Evolutionary conservation across 2,113 vertebrate species (phyloP), one percentile per base, ranked within the genome.

Genomic region (Emydura subglobosa): DNA sequence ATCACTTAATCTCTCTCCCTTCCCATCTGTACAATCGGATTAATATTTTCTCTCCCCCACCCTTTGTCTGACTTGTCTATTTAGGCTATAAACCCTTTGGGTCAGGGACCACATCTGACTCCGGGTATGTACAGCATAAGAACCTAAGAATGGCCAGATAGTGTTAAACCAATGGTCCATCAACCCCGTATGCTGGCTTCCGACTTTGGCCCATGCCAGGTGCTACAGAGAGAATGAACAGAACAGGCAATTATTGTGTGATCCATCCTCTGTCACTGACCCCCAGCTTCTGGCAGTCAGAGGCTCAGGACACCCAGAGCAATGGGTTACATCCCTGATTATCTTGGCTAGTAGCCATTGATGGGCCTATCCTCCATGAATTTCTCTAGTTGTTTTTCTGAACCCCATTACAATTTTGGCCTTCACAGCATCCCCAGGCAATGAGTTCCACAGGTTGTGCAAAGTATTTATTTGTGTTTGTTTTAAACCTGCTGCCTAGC

Each of bases 71-170:
- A 44, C 72, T 76, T 25, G 72, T 42, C 42, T 44, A 25, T 42
- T 76, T 76, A 44, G 22, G 24, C 72, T 76, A 27, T 14, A 76
- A 44, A 44, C 22, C 24, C 42, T 27, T 39, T 44, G 24, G 55
- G 55, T 17, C 42, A 51, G 42, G 27, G 87, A 39, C 34, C 10
- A 25, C 6, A 12, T 55, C 55, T 7, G 4, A 39, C 21, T 42
- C 25, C 0, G 0, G n/a, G 4, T 0, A 25, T 0, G 1, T 34
- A 51, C 47, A n/a, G 29, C 74, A 25, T 19, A 68, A 65, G 31
- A 65, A 65, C 61, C 14, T 65, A 65, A 65, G 14, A 68, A 7
- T 12, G 17, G 16, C 17, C 65, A n/a, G 21, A 68, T 14, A 19
- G 34, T 9, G n/a, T 72, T 39, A 5, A n/a, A 72, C 7, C 65